Percentiles rank a stretch among this genome's conserved stretches.
Conservation (phyloP, 2,113 vertebrate species). For the Tragelaphus scriptus region DNA sequence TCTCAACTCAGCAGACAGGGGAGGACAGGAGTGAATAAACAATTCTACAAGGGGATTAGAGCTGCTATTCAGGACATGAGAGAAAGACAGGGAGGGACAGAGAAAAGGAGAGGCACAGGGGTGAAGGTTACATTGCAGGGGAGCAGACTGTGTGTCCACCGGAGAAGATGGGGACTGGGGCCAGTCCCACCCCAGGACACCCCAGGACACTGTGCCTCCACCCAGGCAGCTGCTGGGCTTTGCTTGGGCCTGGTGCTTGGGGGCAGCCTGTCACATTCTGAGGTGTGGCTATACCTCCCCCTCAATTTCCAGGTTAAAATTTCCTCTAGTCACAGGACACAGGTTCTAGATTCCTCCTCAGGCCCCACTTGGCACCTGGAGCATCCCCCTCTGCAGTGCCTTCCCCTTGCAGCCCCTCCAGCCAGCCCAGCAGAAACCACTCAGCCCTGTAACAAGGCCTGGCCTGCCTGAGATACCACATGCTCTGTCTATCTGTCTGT, state of each 20-base stretch:
- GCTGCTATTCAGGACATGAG: neutral
- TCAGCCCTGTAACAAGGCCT: neutral
- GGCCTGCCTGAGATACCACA: neutral
- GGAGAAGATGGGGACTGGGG: neutral
- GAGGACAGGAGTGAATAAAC: rapidly evolving
- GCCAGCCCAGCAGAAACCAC: neutral
- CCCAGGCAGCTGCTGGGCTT: neutral
- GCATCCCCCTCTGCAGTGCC: neutral
- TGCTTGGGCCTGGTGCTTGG: neutral
- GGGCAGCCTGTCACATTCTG: neutral
- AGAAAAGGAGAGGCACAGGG: neutral
- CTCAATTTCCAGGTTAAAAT: neutral
- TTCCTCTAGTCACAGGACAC: neutral
- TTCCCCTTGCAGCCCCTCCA: neutral
- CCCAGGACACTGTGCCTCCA: neutral
- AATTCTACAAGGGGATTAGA: neutral
- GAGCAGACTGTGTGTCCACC: neutral
- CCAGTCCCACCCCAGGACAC: neutral
- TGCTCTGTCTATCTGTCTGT: neutral
- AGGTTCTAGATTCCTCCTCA: neutral
- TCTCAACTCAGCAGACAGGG: neutral
- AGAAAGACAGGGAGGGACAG: neutral
- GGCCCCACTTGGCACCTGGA: neutral
- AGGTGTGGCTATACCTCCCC: neutral
- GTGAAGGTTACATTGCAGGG: neutral